A percentile compares a stretch with the other conserved stretches of the same genome.
These are phyloP conservation scores for Drosophila albomicans DNA, from an alignment of 1,140 invertebrate species.

Conservation along the genomic window DNA sequence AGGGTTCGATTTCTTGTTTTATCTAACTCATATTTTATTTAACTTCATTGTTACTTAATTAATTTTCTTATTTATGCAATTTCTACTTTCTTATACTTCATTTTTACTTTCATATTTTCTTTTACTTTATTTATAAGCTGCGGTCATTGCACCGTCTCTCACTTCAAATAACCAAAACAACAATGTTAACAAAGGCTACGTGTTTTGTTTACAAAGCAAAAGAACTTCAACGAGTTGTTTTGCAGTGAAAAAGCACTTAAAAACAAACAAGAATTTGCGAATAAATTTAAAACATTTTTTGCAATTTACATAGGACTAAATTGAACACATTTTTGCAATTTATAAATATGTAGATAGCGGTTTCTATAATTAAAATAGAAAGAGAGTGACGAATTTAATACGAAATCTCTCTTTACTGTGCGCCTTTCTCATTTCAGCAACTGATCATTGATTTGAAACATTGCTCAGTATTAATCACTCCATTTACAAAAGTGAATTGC, in stretches of 20 bases:
- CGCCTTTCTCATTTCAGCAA: background rate
- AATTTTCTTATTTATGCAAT: background rate
- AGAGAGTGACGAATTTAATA: too few relatives aligned
- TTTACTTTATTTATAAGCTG: slow-evolving; percentile 1
- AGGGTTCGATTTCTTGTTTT: too few relatives aligned
- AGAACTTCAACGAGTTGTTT: slow-evolving; percentile 7
- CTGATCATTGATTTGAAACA: background rate
- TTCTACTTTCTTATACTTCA: background rate
- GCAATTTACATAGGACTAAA: background rate
- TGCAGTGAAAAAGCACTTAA: background rate
- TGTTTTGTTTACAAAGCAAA: slow-evolving; percentile 59
- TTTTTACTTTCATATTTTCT: background rate
- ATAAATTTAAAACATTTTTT: background rate
- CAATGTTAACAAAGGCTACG: slow-evolving; percentile 36
- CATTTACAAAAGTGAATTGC: background rate
- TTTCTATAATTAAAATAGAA: too few relatives aligned
- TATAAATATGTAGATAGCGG: too few relatives aligned
- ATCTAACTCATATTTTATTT: too few relatives aligned
- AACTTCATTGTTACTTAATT: too few relatives aligned
- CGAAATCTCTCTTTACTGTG: too few relatives aligned
- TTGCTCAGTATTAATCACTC: background rate
- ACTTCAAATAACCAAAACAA: slow-evolving; percentile 27
- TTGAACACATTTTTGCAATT: background rate
- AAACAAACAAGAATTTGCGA: background rate
- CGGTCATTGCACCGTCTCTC: slow-evolving; percentile 54